Conservation (phyloP, 1,140 invertebrate species). For the Rhizoglyphus robini region DNA sequence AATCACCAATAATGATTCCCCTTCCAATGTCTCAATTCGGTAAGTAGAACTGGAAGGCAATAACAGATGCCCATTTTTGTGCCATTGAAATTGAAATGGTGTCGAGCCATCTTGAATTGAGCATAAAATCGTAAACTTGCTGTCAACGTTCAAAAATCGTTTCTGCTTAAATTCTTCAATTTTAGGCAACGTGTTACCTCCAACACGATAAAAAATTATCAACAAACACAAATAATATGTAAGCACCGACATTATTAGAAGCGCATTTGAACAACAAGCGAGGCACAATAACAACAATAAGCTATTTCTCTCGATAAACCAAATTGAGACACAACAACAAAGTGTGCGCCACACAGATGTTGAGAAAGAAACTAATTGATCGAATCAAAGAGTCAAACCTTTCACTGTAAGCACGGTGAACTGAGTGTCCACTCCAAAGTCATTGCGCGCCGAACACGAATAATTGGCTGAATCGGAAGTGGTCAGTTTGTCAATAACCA, state of each 20-base stretch:
- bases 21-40: background rate
- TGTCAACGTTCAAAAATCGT: background rate
- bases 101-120: background rate
- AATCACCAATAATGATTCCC: background rate
- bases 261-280: background rate
- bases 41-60: background rate
- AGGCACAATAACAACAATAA: background rate
- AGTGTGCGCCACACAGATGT: background rate
- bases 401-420: background rate
- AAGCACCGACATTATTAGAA: background rate
- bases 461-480: background rate
- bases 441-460: background rate
- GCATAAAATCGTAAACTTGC: slow-evolving; percentile 16
- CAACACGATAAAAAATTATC: background rate
- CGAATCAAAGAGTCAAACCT: background rate
- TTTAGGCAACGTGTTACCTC: slow-evolving; percentile 18
- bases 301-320: background rate
- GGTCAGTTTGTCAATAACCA: background rate
- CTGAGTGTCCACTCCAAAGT: background rate
- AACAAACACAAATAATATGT: background rate
- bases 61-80: background rate
- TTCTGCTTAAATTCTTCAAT: background rate
- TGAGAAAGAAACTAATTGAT: too few species aligned
- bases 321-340: too few species aligned
- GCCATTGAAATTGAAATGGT: background rate